Conservation (phyloP, 2,113 vertebrate species). For the Kryptolebias marmoratus region DNA sequence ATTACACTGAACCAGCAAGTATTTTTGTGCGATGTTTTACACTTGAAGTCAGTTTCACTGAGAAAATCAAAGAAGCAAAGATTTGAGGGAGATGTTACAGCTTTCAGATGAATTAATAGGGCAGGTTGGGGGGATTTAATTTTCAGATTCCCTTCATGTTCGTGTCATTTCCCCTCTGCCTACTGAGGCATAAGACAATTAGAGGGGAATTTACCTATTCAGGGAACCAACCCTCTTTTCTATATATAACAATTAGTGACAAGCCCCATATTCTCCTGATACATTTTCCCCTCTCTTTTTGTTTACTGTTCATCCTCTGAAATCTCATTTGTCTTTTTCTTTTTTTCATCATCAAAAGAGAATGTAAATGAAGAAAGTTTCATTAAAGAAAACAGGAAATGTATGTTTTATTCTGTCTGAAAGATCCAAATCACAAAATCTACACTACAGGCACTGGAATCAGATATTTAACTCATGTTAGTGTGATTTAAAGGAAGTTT, state of each 20-base stretch:
- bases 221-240: conserved; percentile 7
- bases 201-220: conserved; percentile 28
- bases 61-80: conserved; percentile 14
- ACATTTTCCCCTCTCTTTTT: background rate
- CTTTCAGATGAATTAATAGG: conserved; percentile 50
- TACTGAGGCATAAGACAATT: conserved; percentile 18
- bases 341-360: conserved; percentile 11
- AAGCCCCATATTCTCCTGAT: background rate
- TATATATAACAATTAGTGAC: background rate
- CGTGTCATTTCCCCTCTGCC: background rate
- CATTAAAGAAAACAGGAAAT: background rate
- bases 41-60: conserved; percentile 31
- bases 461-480: too few species aligned
- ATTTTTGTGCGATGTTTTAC: conserved; percentile 13
- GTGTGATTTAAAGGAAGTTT: too few species aligned
- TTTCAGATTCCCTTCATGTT: conserved; percentile 5
- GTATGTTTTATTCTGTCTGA: background rate
- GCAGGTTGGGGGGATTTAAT: conserved; percentile 34
- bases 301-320: conserved; percentile 3
- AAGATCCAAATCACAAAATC: background rate
- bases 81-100: conserved; percentile 27
- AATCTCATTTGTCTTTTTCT: background rate
- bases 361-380: background rate
- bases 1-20: conserved; percentile 21
- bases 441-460: too few species aligned